Base-by-base conservation (phyloP, 2,113 vertebrate species). In the Petrocephalus zakoni region DNA sequence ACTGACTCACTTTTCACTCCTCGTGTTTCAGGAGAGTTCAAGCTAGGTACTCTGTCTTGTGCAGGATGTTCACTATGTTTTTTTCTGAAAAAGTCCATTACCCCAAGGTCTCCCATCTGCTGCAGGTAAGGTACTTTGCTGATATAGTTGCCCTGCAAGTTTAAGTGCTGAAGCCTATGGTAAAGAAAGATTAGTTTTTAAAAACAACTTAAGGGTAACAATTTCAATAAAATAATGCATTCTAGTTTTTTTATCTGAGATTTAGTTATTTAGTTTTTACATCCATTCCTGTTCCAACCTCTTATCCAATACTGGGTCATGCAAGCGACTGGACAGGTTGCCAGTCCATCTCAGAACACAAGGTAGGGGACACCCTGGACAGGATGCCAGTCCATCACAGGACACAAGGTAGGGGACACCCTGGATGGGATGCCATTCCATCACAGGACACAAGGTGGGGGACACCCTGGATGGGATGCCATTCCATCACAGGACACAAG, bases 121-220 rank as follows among this genome's bases (percentile, higher is more conserved):
- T 93, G 93, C 91, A 96, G 91, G 90, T 94, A 96, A 0, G 97
- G 97, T 17, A 97, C 93, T 90, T 95, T 94, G 53, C 92, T 94
- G 90, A 98, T 96, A 87, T 37, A 68, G 89, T 98, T 98, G 88
- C 93, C 91, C 89, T 96, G 95, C 87, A 98, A 93, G 91, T 96
- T 97, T 92, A 97, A 94, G 90, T 95, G 91, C 90, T 92, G 96
- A 82, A 98, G 92, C 88, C 97, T 98, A 89, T 55, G 91, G 91
- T 51, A 68, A 3, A 55, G n/a, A 42, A 15, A 8, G 53, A 42
- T 46, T 22, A 46, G 0, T 81, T 22, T 42, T 81, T 21, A 42
- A 22, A 81, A 46, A 81, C 42, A 4, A 81, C 75, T 42, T 21
- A 19, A 81, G 37, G 37, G 75, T 68, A 29, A 10, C 61, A 13